A percentile compares a stretch with the other conserved stretches of the same genome.
Conservation (phyloP, 2,888 invertebrate species). For the Dromius quadrimaculatus region DNA sequence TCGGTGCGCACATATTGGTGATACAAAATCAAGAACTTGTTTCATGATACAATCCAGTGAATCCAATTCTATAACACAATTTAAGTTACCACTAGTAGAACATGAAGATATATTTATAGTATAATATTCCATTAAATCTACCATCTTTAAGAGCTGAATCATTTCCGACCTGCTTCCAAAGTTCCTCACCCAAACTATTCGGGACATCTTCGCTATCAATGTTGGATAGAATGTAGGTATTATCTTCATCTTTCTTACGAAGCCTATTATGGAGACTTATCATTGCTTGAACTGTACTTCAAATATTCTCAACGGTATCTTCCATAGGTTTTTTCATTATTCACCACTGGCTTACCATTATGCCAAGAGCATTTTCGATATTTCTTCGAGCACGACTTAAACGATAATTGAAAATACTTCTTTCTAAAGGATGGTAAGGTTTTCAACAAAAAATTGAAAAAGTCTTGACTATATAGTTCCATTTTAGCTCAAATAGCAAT, state of each 20-base stretch:
- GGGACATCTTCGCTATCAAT: neutral
- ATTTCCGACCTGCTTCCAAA: neutral
- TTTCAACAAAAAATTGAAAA: no score
- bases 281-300: neutral
- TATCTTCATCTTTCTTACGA: neutral
- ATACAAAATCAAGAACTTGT: no score
- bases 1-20: no score
- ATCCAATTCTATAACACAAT: no score
- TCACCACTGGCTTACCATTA: no score
- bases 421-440: no score
- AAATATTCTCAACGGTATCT: slow-evolving; percentile 2
- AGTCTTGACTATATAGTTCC: no score
- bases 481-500: no score
- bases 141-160: neutral
- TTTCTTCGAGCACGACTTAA: neutral
- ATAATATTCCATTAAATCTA: neutral
- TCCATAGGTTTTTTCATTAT: neutral
- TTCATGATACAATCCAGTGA: no score
- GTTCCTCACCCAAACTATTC: neutral
- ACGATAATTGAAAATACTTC: neutral
- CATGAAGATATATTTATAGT: no score
- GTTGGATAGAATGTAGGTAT: neutral
- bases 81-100: no score
- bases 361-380: no score
- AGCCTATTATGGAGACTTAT: slow-evolving; percentile 11